phyloP scores from a whole-genome alignment of 2,888 invertebrate species.

The Ormyrus rosae region DNA sequence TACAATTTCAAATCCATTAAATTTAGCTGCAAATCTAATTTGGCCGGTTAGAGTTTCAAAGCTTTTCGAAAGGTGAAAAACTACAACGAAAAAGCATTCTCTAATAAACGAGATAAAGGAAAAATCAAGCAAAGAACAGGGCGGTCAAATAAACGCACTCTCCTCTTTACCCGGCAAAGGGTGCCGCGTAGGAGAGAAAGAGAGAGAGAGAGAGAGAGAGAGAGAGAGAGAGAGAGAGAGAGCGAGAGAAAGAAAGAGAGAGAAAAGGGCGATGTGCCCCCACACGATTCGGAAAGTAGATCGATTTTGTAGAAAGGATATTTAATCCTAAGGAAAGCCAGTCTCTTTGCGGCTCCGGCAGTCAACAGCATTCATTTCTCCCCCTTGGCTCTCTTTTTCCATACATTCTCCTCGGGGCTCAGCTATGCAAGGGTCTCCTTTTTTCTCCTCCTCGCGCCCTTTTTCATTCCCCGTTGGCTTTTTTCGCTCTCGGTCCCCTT shows the following conservation, averaged over 20 bases:
- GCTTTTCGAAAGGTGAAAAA: no score
- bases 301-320: constrained; percentile 51
- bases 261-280: no score
- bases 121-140: background rate
- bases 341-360: constrained; percentile 4
- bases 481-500: background rate
- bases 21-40: no score
- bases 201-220: no score
- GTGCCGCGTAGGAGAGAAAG: background rate
- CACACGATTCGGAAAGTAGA: constrained; percentile 31
- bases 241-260: no score
- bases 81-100: background rate
- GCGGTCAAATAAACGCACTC: background rate
- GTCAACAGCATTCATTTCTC: background rate
- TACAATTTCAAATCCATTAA: no score
- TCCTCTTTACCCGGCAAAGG: constrained; percentile 15
- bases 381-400: background rate
- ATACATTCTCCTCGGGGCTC: background rate
- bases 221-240: no score
- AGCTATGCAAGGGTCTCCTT: constrained; percentile 18
- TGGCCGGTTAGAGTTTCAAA: no score
- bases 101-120: constrained; percentile 20
- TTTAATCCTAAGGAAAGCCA: constrained; percentile 35
- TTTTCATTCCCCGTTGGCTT: background rate
- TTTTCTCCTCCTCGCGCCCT: background rate